Evolutionary conservation across 2,888 invertebrate species (phyloP).

Genomic region (Drosophila pullipes): DNA sequence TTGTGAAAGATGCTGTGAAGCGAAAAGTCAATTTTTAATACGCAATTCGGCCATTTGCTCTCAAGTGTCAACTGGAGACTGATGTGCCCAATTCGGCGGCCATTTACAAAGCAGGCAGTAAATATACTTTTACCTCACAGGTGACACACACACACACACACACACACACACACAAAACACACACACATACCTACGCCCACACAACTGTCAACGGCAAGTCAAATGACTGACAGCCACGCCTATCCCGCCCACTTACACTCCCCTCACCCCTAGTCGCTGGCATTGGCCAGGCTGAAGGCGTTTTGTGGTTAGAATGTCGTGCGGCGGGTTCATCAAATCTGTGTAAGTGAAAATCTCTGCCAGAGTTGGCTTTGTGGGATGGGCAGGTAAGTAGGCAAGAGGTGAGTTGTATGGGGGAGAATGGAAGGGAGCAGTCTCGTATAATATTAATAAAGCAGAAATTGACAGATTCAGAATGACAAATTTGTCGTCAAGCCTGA

Average conservation of each 20-base stretch:
- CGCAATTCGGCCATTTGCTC: constrained; percentile 14
- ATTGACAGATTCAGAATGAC: constrained; percentile 84
- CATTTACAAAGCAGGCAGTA: constrained; percentile 67
- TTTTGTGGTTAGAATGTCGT: constrained; percentile 54
- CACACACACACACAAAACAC: constrained; percentile 23
- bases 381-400: constrained; percentile 5
- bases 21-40: constrained; percentile 21
- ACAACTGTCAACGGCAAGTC: constrained; percentile 68
- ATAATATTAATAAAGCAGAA: constrained; percentile 82
- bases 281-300: constrained; percentile 32
- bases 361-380: background rate
- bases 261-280: constrained; percentile 11
- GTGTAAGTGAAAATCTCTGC: constrained; percentile 71
- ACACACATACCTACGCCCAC: constrained; percentile 22
- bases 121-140: constrained; percentile 53
- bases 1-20: background rate
- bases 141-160: constrained; percentile 28
- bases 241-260: constrained; percentile 3
- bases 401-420: background rate
- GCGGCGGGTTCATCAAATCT: constrained; percentile 68
- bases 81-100: constrained; percentile 64
- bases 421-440: constrained; percentile 38
- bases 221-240: constrained; percentile 55
- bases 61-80: constrained; percentile 47
- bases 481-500: constrained; percentile 83